phyloP scores from a whole-genome alignment of 2,888 invertebrate species.

The Drosophila trichaetosa region DNA sequence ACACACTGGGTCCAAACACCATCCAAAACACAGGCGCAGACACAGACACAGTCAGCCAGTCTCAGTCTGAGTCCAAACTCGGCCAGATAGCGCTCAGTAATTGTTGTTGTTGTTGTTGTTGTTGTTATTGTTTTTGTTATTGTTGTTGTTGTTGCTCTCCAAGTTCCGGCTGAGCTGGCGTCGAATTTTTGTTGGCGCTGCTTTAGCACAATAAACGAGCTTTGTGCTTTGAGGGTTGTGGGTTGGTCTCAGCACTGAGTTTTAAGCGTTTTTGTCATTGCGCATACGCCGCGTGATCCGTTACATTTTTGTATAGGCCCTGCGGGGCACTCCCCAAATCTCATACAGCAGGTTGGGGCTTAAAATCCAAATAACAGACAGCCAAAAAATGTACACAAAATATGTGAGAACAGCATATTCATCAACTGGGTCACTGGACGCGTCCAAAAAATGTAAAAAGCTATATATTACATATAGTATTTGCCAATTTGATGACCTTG shows the following conservation, averaged over 20 bases:
- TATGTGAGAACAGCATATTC: conserved; percentile 16
- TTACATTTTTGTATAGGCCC: conserved; percentile 31
- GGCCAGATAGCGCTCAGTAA: conserved; percentile 54
- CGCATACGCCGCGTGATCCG: conserved; percentile 71
- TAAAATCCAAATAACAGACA: neutral
- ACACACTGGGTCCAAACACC: conserved; percentile 6
- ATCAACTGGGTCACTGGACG: conserved; percentile 83
- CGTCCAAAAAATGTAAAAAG: conserved; percentile 23
- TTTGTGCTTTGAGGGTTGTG: conserved; percentile 27
- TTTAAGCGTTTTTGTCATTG: conserved; percentile 43
- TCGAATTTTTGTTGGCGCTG: conserved; percentile 24
- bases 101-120: conserved; percentile 34
- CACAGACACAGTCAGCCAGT: conserved; percentile 1
- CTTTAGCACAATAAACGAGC: conserved; percentile 52
- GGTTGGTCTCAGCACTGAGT: conserved; percentile 39
- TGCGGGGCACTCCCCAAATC: conserved; percentile 24
- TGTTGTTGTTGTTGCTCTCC: conserved; percentile 32
- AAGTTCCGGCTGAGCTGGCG: conserved; percentile 73
- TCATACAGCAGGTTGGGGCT: neutral
- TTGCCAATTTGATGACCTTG: conserved; percentile 76
- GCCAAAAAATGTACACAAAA: conserved; percentile 18
- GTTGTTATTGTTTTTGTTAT: conserved; percentile 22
- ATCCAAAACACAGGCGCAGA: conserved; percentile 10
- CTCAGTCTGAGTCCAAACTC: conserved; percentile 41
- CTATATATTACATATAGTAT: conserved; percentile 10